These are phyloP conservation scores for Hololepta plana DNA, from an alignment of 2,888 invertebrate species.

Conservation along the genomic window DNA sequence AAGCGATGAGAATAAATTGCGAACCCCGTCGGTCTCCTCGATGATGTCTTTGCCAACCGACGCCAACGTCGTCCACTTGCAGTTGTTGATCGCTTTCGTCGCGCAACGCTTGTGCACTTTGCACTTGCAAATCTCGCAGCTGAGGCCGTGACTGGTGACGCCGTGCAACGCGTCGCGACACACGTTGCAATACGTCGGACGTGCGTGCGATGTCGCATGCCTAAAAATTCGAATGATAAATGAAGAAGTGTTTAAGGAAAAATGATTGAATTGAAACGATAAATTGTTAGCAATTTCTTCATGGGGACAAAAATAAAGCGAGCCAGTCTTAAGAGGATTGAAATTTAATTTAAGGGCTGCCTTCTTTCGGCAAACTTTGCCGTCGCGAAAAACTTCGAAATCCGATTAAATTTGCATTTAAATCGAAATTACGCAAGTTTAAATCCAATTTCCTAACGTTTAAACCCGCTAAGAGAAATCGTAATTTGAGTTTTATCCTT, in stretches of 20 bases:
- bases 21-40: conserved; percentile 80
- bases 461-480: no score
- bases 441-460: no score
- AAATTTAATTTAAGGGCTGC: no score
- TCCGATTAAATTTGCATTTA: no score
- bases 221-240: conserved; percentile 17
- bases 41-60: conserved; percentile 90
- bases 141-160: conserved; percentile 87
- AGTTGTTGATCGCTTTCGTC: conserved; percentile 78
- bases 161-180: conserved; percentile 84
- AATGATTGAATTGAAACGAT: not conserved
- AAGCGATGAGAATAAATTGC: conserved; percentile 13
- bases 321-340: no score
- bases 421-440: no score
- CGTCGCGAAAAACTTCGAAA: no score
- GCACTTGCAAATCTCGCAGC: conserved; percentile 95
- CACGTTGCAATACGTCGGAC: conserved; percentile 94
- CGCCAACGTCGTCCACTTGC: conserved; percentile 95
- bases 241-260: not conserved
- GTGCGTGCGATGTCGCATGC: conserved; percentile 84
- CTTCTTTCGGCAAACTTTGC: no score
- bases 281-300: no score
- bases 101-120: conserved; percentile 95
- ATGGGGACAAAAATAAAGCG: no score
- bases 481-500: no score